Base-by-base conservation (phyloP, 2,888 invertebrate species). In the Celastrina argiolus region DNA sequence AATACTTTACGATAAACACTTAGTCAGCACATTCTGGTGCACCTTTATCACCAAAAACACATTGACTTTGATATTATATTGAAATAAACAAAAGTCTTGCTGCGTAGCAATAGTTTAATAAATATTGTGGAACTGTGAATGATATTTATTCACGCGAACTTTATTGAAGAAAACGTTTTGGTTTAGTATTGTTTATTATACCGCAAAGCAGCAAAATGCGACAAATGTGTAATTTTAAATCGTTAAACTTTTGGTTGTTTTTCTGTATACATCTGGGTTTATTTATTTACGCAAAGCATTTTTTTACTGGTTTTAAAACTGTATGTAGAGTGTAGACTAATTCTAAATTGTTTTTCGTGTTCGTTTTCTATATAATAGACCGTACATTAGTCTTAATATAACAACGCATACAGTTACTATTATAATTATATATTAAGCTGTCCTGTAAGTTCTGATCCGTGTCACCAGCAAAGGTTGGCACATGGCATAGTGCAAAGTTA, bases 1-100 rank as follows among this genome's bases (percentile, higher is more conserved):
- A 59, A 14, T 34, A 45, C 34, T 56, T 31, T 31, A 58, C 31
- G 28, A 61, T 18, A 61, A 61, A 36, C 61, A 39, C 12, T 51
- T 59, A 36, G 6, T 0, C 8, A 8, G 45, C 45, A 45, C 18
- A 16, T 45, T 45, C 51, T 22, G 22, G 22, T 12, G 51, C 51
- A 51, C 7, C 7, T 51, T 51, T 51, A 22, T 12, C 51, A 51
- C 42, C 16, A 45, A 5, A 10, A 51, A 26, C 22, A 51, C 5
- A 8, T 18, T 18, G 26, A 14, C 51, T 26, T 51, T 51, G 51
- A 22, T 22, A 26, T 26, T 51, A n/a, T n/a, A n/a, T n/a, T n/a
- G n/a, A n/a, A n/a, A n/a, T 4, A 16, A 45, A 18, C 45, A 45
- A 18, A 45, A 51, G 51, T 51, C 26, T 51, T 51, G 22, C 4